Evolutionary conservation across 2,888 invertebrate species (phyloP).

Genomic region (Agrochola lota): DNA sequence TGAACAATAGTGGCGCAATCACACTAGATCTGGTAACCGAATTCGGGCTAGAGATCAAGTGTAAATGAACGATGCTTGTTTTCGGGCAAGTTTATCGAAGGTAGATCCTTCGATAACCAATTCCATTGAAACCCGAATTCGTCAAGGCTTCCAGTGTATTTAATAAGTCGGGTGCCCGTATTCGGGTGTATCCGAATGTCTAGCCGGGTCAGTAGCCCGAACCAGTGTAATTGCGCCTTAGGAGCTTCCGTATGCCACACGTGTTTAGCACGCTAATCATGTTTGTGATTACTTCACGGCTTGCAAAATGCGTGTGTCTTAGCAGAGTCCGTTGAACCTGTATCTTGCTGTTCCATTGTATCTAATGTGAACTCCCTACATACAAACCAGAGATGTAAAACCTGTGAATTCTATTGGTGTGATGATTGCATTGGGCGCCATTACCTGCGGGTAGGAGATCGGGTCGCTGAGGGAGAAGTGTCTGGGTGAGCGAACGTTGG

Average conservation of each 20-base stretch:
- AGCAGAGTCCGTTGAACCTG: constrained; percentile 18
- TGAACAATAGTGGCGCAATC: constrained; percentile 17
- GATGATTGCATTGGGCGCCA: constrained; percentile 31
- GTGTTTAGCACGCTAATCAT: constrained; percentile 10
- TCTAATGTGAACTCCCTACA: constrained; percentile 13
- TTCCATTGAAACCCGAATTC: background rate
- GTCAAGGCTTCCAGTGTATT: background rate
- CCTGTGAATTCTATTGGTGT: constrained; percentile 10
- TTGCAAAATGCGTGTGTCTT: constrained; percentile 15
- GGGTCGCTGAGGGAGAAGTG: constrained; percentile 85
- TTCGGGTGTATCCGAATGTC: background rate
- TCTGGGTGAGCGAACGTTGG: constrained; percentile 82
- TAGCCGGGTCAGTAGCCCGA: background rate
- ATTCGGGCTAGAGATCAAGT: background rate
- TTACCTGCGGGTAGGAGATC: constrained; percentile 85
- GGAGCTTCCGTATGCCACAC: constrained; percentile 4
- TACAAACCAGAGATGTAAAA: constrained; percentile 29
- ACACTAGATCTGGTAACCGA: background rate
- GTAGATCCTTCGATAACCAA: constrained; percentile 6
- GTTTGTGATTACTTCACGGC: background rate
- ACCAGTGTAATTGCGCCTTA: constrained; percentile 16
- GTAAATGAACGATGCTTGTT: background rate
- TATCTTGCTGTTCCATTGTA: constrained; percentile 6
- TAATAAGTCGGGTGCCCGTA: background rate
- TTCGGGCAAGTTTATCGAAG: background rate